These are phyloP conservation scores for Drosophila mercatorum DNA, from an alignment of 2,888 invertebrate species.

Conservation along the genomic window DNA sequence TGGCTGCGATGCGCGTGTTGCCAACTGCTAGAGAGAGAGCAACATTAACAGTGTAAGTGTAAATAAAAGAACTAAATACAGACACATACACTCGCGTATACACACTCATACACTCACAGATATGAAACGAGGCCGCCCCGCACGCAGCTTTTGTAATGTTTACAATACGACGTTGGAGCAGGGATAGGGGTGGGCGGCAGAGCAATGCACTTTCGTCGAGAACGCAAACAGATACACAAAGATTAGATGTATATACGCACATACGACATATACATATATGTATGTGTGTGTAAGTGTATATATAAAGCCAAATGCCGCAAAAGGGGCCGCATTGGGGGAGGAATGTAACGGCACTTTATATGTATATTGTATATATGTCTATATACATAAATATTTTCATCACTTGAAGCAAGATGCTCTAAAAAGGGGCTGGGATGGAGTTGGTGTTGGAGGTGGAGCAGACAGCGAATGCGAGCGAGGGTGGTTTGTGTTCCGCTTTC, in stretches of 20 bases:
- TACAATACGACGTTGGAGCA: constrained; percentile 47
- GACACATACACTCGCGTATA: constrained; percentile 33
- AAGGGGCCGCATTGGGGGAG: constrained; percentile 68
- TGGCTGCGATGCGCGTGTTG: constrained; percentile 52
- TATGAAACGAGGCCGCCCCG: constrained; percentile 70
- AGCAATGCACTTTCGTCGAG: constrained; percentile 72
- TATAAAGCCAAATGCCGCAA: constrained; percentile 63
- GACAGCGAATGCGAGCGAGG: constrained; percentile 45
- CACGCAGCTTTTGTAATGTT: constrained; percentile 75
- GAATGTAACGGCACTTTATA: constrained; percentile 62
- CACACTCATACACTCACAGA: constrained; percentile 28
- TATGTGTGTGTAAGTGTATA: not conserved
- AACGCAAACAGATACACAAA: constrained; percentile 60
- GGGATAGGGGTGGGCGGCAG: constrained; percentile 48
- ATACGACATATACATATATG: constrained; percentile 1
- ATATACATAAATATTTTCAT: constrained; percentile 36
- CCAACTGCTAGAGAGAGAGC: constrained; percentile 60
- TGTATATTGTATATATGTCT: constrained; percentile 2
- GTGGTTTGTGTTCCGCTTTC: constrained; percentile 70
- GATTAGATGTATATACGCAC: constrained; percentile 28
- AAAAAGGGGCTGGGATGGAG: constrained; percentile 42
- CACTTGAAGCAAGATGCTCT: constrained; percentile 49
- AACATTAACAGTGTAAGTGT: constrained; percentile 56
- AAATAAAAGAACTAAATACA: constrained; percentile 53
- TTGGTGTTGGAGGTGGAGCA: constrained; percentile 51